These are phyloP conservation scores for Cylloceria caligata DNA, from an alignment of 2,888 invertebrate genomes.

Conservation along the genomic window DNA sequence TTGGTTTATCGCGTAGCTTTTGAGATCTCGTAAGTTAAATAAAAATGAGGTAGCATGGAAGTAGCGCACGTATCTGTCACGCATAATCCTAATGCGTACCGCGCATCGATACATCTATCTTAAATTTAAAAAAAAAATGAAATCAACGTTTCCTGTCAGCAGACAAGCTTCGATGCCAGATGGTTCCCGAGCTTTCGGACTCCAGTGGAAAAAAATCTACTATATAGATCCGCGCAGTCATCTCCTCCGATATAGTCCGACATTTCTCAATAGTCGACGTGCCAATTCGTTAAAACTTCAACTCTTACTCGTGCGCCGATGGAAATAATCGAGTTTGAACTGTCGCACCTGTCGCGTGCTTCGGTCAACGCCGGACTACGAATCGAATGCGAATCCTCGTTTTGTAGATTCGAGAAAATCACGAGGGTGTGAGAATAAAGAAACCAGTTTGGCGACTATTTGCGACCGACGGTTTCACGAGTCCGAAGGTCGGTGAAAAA, in stretches of 20 bases:
- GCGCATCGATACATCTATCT: too few species aligned
- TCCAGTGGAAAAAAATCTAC: neutral
- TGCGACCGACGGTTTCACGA: conserved; percentile 38
- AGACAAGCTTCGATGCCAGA: too few species aligned
- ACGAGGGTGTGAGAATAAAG: neutral
- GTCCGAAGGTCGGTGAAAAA: conserved; percentile 35
- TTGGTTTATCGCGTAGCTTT: too few species aligned
- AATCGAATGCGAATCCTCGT: conserved; percentile 53
- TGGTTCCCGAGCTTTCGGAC: neutral
- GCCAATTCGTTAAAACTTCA: conserved; percentile 7
- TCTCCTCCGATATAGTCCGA: neutral
- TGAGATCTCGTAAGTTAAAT: too few species aligned
- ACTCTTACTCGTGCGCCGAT: neutral
- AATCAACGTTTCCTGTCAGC: too few species aligned
- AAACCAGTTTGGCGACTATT: conserved; percentile 17
- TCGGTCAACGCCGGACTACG: conserved; percentile 41
- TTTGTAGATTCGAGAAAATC: conserved; percentile 16
- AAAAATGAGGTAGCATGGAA: too few species aligned
- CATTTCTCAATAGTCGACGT: neutral
- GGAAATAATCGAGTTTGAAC: conserved; percentile 11
- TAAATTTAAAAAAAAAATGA: too few species aligned
- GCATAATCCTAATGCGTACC: too few species aligned
- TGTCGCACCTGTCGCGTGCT: neutral
- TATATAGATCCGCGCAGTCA: neutral
- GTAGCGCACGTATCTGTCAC: too few species aligned